A percentile compares a stretch with the other conserved stretches of the same genome.
These are phyloP conservation scores for Intellagama lesueurii DNA, from an alignment of 2,797 vertebrate genomes.

Conservation along the genomic window DNA sequence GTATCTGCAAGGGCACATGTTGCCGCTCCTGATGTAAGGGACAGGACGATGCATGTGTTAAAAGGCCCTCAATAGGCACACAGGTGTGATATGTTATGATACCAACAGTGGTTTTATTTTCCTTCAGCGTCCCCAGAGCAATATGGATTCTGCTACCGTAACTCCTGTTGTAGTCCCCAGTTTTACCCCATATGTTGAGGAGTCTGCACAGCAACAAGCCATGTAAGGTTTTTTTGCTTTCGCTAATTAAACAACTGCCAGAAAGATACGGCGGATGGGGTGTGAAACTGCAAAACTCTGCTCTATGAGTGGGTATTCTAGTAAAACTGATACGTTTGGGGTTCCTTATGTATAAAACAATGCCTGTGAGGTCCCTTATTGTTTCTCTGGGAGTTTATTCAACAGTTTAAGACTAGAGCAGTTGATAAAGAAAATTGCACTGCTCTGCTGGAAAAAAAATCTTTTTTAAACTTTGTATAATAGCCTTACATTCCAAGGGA, in stretches of 20 bases:
- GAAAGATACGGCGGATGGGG: no score
- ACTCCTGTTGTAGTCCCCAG: conserved; percentile 57
- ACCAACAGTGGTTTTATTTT: conserved; percentile 38
- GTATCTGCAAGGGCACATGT: background rate
- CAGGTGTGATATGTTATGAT: background rate
- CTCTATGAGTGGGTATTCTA: background rate
- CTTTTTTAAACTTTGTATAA: background rate
- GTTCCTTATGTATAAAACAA: background rate
- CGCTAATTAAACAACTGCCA: background rate
- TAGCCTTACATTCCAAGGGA: conserved; percentile 33
- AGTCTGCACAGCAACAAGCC: conserved; percentile 85
- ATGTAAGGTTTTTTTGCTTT: conserved; percentile 84
- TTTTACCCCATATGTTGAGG: conserved; percentile 94
- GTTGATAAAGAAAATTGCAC: conserved; percentile 22
- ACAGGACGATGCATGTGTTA: background rate
- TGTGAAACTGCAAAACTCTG: background rate
- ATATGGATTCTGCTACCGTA: background rate
- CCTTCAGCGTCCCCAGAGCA: conserved; percentile 50
- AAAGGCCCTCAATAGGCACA: background rate
- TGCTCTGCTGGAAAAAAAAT: background rate
- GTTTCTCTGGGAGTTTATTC: conserved; percentile 16
- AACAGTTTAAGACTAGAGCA: conserved; percentile 17
- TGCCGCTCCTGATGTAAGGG: background rate
- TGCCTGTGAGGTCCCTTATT: background rate
- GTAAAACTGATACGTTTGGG: background rate